Percentiles rank a stretch among this genome's conserved stretches.
Evolutionary conservation across 37 sponge, comb jelly and placozoan genomes (phyloP).

Genomic region (Crambe crambe): DNA sequence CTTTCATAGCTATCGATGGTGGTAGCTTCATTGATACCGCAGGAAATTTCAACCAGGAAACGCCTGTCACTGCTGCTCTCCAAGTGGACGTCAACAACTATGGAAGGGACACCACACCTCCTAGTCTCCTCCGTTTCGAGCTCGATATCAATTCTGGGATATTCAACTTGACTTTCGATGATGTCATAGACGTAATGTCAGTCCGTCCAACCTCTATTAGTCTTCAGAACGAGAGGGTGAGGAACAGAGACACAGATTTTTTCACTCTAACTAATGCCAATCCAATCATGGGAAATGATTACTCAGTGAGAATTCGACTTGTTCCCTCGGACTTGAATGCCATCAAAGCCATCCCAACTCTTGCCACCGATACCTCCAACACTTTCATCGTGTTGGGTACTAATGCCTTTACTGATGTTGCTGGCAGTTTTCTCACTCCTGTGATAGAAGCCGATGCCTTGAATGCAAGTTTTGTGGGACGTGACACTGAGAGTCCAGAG

Average conservation of each 20-base stretch:
- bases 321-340: conserved; percentile 44
- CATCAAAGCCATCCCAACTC: conserved; percentile 56
- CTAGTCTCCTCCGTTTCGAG: conserved; percentile 54
- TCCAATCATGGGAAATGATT: conserved; percentile 45
- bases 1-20: conserved; percentile 41
- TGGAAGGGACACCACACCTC: conserved; percentile 64
- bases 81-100: conserved; percentile 43
- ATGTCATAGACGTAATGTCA: conserved; percentile 70
- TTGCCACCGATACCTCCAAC: conserved; percentile 58
- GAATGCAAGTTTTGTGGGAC: conserved; percentile 39
- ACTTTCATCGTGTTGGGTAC: conserved; percentile 71
- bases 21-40: conserved; percentile 71
- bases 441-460: conserved; percentile 55
- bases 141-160: conserved; percentile 70
- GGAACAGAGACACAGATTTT: conserved; percentile 12
- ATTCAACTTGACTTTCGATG: conserved; percentile 79
- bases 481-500: conserved; percentile 57
- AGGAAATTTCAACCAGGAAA: conserved; percentile 50
- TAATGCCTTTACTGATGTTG: conserved; percentile 58
- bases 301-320: conserved; percentile 39
- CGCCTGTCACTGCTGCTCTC: conserved; percentile 21
- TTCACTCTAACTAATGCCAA: conserved; percentile 42
- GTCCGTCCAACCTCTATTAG: conserved; percentile 41
- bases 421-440: conserved; percentile 42
- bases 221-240: conserved; percentile 61